phyloP scores from a whole-genome alignment of 2,888 invertebrate genomes.

The Amphipyra tragopoginis region DNA sequence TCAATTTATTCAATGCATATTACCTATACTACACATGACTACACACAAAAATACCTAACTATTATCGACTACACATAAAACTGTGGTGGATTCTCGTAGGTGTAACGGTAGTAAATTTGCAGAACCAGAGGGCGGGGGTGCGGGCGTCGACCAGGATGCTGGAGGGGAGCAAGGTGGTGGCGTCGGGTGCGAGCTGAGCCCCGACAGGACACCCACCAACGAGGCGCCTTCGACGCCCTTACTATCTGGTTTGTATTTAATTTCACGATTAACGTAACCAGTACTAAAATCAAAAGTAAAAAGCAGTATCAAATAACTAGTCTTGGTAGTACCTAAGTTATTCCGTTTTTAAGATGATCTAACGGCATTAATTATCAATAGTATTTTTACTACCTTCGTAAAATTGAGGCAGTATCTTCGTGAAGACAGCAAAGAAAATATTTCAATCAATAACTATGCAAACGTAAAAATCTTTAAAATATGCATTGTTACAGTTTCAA shows the following conservation, averaged over 20 bases:
- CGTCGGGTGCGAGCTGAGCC: constrained; percentile 86
- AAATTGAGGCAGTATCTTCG: too few relatives aligned
- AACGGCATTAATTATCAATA: too few relatives aligned
- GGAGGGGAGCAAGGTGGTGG: constrained; percentile 81
- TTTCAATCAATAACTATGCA: too few relatives aligned
- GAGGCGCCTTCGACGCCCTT: constrained; percentile 86
- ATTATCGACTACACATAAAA: constrained; percentile 32
- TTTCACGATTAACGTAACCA: too few relatives aligned
- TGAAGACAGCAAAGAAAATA: too few relatives aligned
- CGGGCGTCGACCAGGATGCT: constrained; percentile 79
- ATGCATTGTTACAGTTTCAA: constrained; percentile 75
- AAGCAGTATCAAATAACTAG: too few relatives aligned
- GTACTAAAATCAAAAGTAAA: too few relatives aligned
- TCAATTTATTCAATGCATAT: constrained; percentile 38
- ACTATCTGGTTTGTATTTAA: constrained; percentile 79
- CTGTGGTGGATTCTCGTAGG: neutral
- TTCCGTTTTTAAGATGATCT: too few relatives aligned
- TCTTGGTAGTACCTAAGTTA: too few relatives aligned
- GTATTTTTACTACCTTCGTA: too few relatives aligned
- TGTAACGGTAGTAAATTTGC: constrained; percentile 40
- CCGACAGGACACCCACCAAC: constrained; percentile 89
- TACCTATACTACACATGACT: constrained; percentile 12
- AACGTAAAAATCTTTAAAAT: neutral
- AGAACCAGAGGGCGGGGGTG: constrained; percentile 88
- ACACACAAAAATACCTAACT: constrained; percentile 32